Conservation (phyloP, 2,797 vertebrate species). For the Sparus aurata region DNA sequence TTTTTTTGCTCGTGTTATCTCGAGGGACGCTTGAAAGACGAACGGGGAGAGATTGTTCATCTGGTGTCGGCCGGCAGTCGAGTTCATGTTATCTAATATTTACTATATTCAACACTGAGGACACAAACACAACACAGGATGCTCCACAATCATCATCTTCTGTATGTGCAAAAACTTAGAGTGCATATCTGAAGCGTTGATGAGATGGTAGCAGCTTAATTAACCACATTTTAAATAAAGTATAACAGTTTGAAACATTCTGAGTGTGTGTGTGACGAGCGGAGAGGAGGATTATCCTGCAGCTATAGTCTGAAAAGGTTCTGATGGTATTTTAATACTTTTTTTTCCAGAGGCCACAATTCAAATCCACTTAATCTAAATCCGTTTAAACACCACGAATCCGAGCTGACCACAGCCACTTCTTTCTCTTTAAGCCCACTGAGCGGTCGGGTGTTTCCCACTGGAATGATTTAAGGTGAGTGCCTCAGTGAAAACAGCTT, state of each 20-base stretch:
- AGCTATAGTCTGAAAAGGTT: conserved; percentile 5
- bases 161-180: neutral
- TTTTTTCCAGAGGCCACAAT: conserved; percentile 23
- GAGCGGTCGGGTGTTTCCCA: neutral
- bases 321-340: conserved; percentile 12
- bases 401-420: conserved; percentile 8
- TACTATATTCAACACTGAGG: neutral
- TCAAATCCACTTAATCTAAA: conserved; percentile 3
- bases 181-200: neutral
- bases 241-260: neutral
- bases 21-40: conserved; percentile 14
- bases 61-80: neutral
- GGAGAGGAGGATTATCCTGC: conserved; percentile 7
- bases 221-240: neutral
- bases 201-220: neutral
- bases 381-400: conserved; percentile 10
- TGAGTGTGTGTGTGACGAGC: neutral
- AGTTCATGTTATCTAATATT: neutral
- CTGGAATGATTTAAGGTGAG: neutral
- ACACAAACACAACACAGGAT: conserved; percentile 3
- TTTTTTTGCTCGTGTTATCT: conserved; percentile 27
- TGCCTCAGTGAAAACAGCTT: too few species aligned
- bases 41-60: neutral
- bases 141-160: neutral
- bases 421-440: neutral